Base-by-base conservation (phyloP, 2,113 vertebrate genomes). In the Sturnus vulgaris region DNA sequence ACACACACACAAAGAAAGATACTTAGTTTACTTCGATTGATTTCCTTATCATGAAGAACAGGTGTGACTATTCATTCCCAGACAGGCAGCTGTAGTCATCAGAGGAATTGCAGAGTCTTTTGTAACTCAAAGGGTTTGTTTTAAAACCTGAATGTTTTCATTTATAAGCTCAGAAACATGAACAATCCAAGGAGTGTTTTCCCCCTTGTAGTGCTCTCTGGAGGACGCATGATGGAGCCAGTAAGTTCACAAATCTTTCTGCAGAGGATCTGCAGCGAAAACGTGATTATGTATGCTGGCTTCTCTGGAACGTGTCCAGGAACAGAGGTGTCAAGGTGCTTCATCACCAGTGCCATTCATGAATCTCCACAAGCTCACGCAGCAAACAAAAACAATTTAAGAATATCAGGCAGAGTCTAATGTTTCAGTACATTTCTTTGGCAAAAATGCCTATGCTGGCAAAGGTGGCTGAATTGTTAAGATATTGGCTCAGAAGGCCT, bases 181-280 rank as follows among this genome's bases (percentile, higher is more conserved):
- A 55, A 23, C 76, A 91, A 82, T 40, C 8, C 0, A 1, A 27
- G 63, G 35, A 70, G 8, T 25, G 33, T 37, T 80, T 85, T 90
- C 39, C 33, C 12, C 20, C 53, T 85, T 97, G 95, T 73, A 97
- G 71, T 93, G 70, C 17, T 91, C 49, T 73, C 50, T 83, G n/a
- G 44, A 90, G 72, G 55, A 94, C 96, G 11, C 97, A 93, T 55
- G 96, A 91, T 97, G 96, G 97, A 97, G 97, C 94, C 68, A 97
- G 71, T 28, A 89, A 93, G 81, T 90, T 93, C 96, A 84, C 28
- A 87, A 95, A 91, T 66, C 56, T 53, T 89, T 84, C 86, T 53
- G 59, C 65, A 40, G 56, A 70, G 31, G 28, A 8, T 68, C 63
- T 85, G 55, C 73, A 49, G 11, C 2, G 15, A 78, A 69, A 88